phyloP scores from a whole-genome alignment of 2,797 vertebrate genomes.

The Pseudochaenichthys georgianus region DNA sequence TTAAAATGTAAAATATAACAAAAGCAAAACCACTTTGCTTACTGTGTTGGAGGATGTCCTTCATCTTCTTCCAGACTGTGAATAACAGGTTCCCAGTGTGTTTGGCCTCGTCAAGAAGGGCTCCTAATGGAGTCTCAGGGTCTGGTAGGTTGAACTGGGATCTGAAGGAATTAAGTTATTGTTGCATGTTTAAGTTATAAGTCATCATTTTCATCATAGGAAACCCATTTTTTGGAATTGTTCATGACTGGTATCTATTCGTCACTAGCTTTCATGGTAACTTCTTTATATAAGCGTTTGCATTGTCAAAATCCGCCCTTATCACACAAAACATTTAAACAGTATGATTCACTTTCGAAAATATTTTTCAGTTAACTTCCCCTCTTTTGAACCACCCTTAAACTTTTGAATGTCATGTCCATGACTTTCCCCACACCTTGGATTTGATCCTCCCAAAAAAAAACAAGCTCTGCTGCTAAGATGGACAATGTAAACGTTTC shows the following conservation, averaged over 20 bases:
- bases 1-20: accelerated
- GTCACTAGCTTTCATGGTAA: too few species aligned
- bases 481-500: not conserved
- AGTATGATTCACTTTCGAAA: not conserved
- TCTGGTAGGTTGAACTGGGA: conserved; percentile 1
- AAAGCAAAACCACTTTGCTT: conserved; percentile 14
- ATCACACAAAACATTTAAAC: not conserved
- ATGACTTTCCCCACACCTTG: too few species aligned
- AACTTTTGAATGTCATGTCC: not conserved
- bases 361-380: not conserved
- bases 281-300: not conserved
- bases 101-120: conserved; percentile 43
- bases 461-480: not conserved
- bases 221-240: not conserved
- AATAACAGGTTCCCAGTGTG: conserved; percentile 52
- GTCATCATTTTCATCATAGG: not conserved
- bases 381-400: not conserved
- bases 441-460: not conserved
- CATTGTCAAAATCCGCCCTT: not conserved
- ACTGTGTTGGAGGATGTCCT: conserved; percentile 42
- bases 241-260: not conserved
- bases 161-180: conserved; percentile 17
- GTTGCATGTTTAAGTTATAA: not conserved
- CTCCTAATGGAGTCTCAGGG: conserved; percentile 33
- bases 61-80: conserved; percentile 54